Percentiles rank a stretch among this genome's conserved stretches.
These are phyloP conservation scores for Myotis findleyi DNA, from an alignment of 2,797 vertebrate species.

Conservation along the genomic window DNA sequence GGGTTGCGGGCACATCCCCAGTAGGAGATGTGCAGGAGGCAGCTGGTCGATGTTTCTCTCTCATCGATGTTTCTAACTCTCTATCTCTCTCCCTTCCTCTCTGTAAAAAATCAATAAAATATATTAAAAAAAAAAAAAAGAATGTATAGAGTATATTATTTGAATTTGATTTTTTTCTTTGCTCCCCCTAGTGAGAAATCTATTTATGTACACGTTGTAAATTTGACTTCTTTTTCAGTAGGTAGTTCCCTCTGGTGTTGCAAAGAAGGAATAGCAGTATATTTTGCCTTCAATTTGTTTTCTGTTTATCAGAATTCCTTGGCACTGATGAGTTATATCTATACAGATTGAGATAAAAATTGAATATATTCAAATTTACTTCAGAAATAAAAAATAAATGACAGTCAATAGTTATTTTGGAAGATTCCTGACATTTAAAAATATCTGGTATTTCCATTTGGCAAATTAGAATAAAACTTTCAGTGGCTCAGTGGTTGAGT, in stretches of 20 bases:
- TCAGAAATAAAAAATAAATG: not conserved
- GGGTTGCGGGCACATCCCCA: too few species aligned
- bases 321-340: not conserved
- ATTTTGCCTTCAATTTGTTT: not conserved
- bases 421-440: not conserved
- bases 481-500: too few species aligned
- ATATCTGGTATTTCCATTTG: not conserved
- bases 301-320: slow-evolving; percentile 20
- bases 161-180: slow-evolving; percentile 38
- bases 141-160: not conserved
- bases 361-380: slow-evolving; percentile 13
- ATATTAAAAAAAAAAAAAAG: too few species aligned
- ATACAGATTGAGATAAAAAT: not conserved
- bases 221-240: slow-evolving; percentile 37
- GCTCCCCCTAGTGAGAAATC: slow-evolving; percentile 15
- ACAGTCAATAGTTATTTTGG: not conserved
- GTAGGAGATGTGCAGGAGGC: too few species aligned
- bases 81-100: too few species aligned
- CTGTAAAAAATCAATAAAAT: too few species aligned
- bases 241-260: slow-evolving; percentile 76
- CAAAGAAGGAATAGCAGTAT: not conserved
- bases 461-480: not conserved
- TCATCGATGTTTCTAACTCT: too few species aligned
- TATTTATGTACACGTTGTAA: not conserved
- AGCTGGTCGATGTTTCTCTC: too few species aligned